These are phyloP conservation scores for Sakesphorus luctuosus DNA, from an alignment of 2,113 vertebrate species.

Conservation along the genomic window DNA sequence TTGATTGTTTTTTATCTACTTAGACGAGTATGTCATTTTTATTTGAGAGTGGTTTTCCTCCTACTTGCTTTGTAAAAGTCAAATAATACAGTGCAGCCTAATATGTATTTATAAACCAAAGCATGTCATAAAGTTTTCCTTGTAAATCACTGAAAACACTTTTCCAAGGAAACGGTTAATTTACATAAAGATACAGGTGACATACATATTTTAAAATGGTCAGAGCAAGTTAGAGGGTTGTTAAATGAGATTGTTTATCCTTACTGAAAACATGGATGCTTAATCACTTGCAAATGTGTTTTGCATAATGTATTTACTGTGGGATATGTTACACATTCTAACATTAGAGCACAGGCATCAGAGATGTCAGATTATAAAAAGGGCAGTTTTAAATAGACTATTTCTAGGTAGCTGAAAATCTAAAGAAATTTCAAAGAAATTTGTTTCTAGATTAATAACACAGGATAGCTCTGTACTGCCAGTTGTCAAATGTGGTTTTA, in stretches of 20 bases:
- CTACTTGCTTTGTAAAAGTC: not conserved
- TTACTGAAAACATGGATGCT: not conserved
- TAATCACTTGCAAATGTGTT: not conserved
- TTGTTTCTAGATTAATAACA: not conserved
- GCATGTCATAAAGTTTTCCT: not conserved
- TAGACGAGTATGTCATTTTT: not conserved
- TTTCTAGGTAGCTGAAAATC: not conserved
- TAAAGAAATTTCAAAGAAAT: not conserved
- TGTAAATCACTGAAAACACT: not conserved
- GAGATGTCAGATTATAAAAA: not conserved
- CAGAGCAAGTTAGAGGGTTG: not conserved
- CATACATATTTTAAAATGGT: not conserved
- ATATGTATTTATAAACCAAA: not conserved
- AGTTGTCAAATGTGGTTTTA: not conserved
- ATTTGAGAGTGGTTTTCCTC: not conserved
- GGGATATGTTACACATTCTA: not conserved
- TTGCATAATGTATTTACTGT: not conserved
- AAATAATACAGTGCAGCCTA: not conserved
- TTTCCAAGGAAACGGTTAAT: not conserved
- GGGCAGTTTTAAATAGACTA: not conserved
- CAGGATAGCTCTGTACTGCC: rapidly evolving
- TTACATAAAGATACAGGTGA: not conserved
- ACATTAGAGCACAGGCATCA: not conserved
- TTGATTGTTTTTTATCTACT: not conserved
- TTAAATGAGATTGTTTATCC: not conserved